Percentiles rank a stretch among this genome's conserved stretches.
Evolutionary conservation across 2,797 vertebrate species (phyloP).

Genomic region (Malurus leucopterus): DNA sequence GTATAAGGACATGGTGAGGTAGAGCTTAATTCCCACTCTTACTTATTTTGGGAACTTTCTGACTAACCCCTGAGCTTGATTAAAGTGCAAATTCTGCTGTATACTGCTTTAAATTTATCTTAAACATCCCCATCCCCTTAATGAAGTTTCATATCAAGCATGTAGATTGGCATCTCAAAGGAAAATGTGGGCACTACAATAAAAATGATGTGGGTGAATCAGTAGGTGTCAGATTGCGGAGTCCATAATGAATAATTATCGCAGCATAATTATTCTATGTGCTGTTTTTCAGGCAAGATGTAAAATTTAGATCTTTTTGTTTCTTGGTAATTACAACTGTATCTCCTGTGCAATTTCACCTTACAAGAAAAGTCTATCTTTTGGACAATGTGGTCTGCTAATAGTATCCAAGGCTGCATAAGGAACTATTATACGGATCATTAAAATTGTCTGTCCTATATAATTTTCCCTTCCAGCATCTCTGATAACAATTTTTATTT

Average conservation of each 20-base stretch:
- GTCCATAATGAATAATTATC: constrained; percentile 51
- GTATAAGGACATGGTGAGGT: background rate
- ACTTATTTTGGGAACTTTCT: constrained; percentile 6
- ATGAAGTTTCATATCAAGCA: constrained; percentile 26
- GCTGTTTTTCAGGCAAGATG: constrained; percentile 32
- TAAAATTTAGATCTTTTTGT: constrained; percentile 21
- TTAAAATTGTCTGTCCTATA: background rate
- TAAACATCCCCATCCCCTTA: background rate
- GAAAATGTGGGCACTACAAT: constrained; percentile 37
- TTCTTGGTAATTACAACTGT: constrained; percentile 25
- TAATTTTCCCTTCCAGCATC: background rate
- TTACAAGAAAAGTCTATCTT: background rate
- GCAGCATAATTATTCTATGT: constrained; percentile 17
- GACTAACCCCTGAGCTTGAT: background rate
- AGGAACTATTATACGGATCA: background rate
- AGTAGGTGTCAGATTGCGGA: constrained; percentile 45
- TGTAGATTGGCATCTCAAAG: constrained; percentile 40
- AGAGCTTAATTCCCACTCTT: background rate
- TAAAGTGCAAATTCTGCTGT: background rate
- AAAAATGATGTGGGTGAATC: constrained; percentile 41
- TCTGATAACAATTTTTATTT: background rate
- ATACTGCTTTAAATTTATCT: background rate
- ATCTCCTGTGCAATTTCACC: background rate
- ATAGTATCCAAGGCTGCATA: background rate
- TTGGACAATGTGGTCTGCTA: background rate